phyloP scores from a whole-genome alignment of 2,797 vertebrate species.

The Coilia nasus region DNA sequence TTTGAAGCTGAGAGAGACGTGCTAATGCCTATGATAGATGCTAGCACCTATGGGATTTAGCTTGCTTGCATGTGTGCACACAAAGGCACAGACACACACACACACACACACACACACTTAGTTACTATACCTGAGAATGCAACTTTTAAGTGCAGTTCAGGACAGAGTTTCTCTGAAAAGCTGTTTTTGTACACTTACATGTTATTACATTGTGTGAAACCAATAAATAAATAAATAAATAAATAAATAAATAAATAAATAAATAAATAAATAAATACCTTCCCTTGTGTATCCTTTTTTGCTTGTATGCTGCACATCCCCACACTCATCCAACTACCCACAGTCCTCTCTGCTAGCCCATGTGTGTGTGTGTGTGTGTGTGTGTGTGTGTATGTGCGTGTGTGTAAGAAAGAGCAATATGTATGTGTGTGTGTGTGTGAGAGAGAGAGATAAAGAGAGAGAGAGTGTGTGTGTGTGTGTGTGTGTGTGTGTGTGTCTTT shows the following conservation, averaged over 20 bases:
- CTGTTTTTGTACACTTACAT: background rate
- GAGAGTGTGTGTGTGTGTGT: too few species aligned
- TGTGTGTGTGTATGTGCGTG: background rate
- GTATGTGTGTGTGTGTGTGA: constrained; percentile 37
- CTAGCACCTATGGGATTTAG: background rate
- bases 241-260: too few species aligned
- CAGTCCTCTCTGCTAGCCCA: background rate
- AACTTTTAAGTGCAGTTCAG: background rate
- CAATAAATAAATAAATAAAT: too few species aligned
- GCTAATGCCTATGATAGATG: background rate
- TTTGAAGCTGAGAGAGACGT: background rate
- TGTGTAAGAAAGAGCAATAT: too few species aligned
- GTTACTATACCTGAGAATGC: background rate
- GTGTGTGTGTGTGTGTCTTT: too few species aligned
- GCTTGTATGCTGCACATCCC: background rate
- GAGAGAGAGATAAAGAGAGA: too few species aligned
- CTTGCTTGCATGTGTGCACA: background rate
- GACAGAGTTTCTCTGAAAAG: background rate
- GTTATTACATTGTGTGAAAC: background rate
- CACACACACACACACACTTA: background rate
- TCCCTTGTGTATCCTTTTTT: background rate
- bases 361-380: background rate
- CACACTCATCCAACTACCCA: background rate
- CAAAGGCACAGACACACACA: background rate
- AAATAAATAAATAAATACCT: background rate